phyloP scores from a whole-genome alignment of 2,888 invertebrate species.

The Abscondita cerata region DNA sequence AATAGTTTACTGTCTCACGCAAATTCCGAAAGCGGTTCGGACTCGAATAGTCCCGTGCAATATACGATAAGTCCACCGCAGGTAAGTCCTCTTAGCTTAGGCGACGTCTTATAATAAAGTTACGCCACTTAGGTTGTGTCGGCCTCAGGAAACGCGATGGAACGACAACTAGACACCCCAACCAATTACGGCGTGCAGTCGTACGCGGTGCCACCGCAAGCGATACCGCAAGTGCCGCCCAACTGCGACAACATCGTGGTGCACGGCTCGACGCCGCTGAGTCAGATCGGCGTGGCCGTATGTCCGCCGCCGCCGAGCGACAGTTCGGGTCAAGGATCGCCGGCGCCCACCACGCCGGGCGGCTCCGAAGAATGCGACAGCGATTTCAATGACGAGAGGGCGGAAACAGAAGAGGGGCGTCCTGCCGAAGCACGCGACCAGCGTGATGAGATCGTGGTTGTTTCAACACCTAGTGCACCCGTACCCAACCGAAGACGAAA shows the following conservation, averaged over 20 bases:
- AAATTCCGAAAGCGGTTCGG: constrained; percentile 59
- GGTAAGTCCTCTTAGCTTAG: constrained; percentile 41
- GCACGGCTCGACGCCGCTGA: constrained; percentile 85
- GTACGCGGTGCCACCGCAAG: constrained; percentile 51
- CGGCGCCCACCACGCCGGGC: constrained; percentile 67
- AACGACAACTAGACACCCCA: constrained; percentile 51
- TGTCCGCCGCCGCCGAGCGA: constrained; percentile 65
- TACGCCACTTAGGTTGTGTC: constrained; percentile 50
- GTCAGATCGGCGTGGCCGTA: constrained; percentile 81
- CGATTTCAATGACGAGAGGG: constrained; percentile 58
- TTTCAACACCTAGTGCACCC: constrained; percentile 97
- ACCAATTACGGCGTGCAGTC: constrained; percentile 49
- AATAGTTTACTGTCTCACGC: constrained; percentile 59
- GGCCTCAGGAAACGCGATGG: constrained; percentile 44
- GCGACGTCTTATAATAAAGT: no score
- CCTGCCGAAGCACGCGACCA: constrained; percentile 93
- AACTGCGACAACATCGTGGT: constrained; percentile 63
- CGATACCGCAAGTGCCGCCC: constrained; percentile 58
- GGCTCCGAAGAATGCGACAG: constrained; percentile 66
- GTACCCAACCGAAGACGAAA: constrained; percentile 95
- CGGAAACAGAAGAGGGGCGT: constrained; percentile 86
- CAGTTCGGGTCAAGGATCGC: constrained; percentile 64
- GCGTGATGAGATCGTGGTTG: constrained; percentile 95
- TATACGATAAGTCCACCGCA: constrained; percentile 58
- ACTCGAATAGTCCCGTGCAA: constrained; percentile 60